Evolutionary conservation across 2,113 vertebrate genomes (phyloP), one percentile per base, ranked within the genome.

Genomic region (Eidolon helvum): DNA sequence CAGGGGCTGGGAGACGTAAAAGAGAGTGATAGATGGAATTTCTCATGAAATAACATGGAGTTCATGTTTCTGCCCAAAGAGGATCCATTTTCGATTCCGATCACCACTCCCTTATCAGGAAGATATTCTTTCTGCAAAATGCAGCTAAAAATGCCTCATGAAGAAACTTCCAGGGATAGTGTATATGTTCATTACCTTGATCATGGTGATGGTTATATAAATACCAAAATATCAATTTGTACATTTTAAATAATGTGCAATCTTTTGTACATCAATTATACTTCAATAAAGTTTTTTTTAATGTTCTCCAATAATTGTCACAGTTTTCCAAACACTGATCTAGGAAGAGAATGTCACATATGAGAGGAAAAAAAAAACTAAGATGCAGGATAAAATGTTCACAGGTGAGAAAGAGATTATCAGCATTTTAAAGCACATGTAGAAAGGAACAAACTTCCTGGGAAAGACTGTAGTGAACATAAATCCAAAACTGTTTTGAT

Each of bases 161-260:
- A 87, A 35, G 69, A 90, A 75, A 74, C 19, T 57, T 80, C 26
- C 57, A 93, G 48, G 57, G 19, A 35, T 57, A 68, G 77, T 19
- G 15, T 7, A 10, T 33, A 63, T 22, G 6, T 48, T 65, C 48
- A 74, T 71, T 40, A 55, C 66, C 38, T 72, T 88, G 68, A 88
- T 11, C 57, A 26, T 50, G 18, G 40, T 53, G 74, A 48, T 10
- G 7, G 26, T 21, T 87, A 57, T 22, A 22, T 57, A 22, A 57
- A 57, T 57, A 22, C 92, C 92, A 88, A 91, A 48, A 86, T 28
- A 53, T 61, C 85, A 71, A 92, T n/a, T 35, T 57, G 9, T 53
- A 26, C 10, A 22, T 78, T 83, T 93, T 72, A 95, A 71, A 71
- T 68, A 66, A 59, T 38, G 28, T n/a, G 24, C 28, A 59, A 35